phyloP scores from a whole-genome alignment of 2,113 vertebrate genomes.

The Antigone vipio region DNA sequence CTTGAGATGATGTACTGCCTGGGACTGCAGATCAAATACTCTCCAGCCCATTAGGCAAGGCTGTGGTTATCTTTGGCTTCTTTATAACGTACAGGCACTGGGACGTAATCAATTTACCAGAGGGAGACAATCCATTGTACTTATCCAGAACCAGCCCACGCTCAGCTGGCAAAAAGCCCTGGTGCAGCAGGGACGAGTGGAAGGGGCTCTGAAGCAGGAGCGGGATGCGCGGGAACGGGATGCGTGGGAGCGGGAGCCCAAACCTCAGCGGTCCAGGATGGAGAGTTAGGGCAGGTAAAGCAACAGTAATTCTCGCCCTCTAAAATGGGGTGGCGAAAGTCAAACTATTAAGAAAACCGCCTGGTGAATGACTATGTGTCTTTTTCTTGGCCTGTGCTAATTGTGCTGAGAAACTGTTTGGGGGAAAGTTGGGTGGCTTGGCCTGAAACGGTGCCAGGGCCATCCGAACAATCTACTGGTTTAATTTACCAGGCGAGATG shows the following conservation, averaged over 20 bases:
- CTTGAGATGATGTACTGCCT: slow-evolving; percentile 30
- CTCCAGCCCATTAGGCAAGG: slow-evolving; percentile 61
- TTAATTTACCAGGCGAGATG: not conserved
- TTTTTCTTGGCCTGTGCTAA: not conserved
- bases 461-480: not conserved
- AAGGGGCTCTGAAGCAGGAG: not conserved
- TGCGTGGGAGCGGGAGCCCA: rapidly evolving
- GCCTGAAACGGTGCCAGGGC: not conserved
- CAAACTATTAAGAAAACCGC: not conserved
- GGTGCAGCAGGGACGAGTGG: not conserved
- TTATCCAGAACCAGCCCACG: slow-evolving; percentile 25
- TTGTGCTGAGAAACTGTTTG: not conserved
- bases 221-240: not conserved
- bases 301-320: not conserved
- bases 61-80: slow-evolving; percentile 56
- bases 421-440: not conserved
- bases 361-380: not conserved
- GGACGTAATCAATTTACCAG: slow-evolving; percentile 49
- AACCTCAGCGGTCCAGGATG: not conserved
- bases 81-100: not conserved
- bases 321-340: not conserved
- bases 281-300: not conserved
- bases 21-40: slow-evolving; percentile 47
- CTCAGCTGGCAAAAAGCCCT: slow-evolving; percentile 34
- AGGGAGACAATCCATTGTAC: slow-evolving; percentile 24